Conservation (phyloP, 2,113 vertebrate genomes). For the Solea senegalensis region DNA sequence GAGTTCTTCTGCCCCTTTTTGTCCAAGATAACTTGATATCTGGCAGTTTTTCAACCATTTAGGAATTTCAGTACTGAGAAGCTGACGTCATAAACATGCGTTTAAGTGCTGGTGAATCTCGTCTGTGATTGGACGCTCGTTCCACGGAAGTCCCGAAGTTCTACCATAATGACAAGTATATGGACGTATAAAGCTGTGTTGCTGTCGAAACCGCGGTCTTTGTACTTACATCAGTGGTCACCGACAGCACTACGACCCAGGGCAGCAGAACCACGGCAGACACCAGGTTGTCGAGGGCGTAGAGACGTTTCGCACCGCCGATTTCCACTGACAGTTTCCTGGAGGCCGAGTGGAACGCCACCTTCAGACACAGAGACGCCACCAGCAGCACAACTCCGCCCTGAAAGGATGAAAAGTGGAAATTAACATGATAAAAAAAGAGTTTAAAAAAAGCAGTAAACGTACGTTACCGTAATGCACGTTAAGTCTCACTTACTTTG, state of each 20-base stretch:
- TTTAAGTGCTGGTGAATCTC: too few species aligned
- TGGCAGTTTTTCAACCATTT: too few species aligned
- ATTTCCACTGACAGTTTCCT: slow-evolving; percentile 93
- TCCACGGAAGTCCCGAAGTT: too few species aligned
- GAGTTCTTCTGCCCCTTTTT: too few species aligned
- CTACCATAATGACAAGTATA: too few species aligned
- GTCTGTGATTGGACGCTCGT: too few species aligned
- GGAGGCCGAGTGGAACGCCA: slow-evolving; percentile 93
- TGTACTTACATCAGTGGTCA: slow-evolving; percentile 90
- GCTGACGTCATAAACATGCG: too few species aligned
- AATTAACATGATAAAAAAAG: neutral
- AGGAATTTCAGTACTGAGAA: too few species aligned
- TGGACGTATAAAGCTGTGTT: too few species aligned
- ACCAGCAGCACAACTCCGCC: slow-evolving; percentile 95
- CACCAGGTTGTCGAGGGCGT: slow-evolving; percentile 92
- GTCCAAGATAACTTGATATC: too few species aligned
- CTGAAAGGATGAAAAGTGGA: slow-evolving; percentile 72
- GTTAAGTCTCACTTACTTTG: slow-evolving; percentile 83
- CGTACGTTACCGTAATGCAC: neutral
- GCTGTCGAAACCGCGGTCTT: too few species aligned
- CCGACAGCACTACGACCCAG: slow-evolving; percentile 92
- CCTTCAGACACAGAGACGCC: slow-evolving; percentile 90
- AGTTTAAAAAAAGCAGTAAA: neutral
- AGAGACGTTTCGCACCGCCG: slow-evolving; percentile 93
- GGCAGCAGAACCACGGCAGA: slow-evolving; percentile 89